Conservation (phyloP, 2,888 invertebrate genomes). For the Ennomos erosarius region DNA sequence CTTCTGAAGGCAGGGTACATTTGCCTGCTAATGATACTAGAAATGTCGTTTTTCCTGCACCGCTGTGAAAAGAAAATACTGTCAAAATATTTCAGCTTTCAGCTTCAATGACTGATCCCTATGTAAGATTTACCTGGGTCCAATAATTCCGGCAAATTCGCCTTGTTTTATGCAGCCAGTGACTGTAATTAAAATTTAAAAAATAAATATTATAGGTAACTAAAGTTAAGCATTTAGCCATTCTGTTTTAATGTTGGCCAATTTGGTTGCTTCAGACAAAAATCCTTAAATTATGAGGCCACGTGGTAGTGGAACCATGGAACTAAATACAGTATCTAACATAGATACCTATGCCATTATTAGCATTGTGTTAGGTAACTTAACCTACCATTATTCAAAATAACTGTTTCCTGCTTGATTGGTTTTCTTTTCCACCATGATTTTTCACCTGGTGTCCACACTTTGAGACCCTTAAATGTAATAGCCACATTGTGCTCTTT, state of each 20-base stretch:
- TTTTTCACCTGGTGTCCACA: constrained; percentile 72
- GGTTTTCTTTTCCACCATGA: constrained; percentile 67
- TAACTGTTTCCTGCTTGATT: constrained; percentile 54
- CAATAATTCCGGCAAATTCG: constrained; percentile 74
- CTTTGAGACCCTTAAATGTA: constrained; percentile 58
- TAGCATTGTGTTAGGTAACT: too few species aligned
- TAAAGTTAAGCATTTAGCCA: too few species aligned
- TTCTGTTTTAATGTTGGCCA: too few species aligned
- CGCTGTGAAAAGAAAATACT: constrained; percentile 59
- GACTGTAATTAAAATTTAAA: constrained; percentile 50
- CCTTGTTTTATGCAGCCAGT: constrained; percentile 65
- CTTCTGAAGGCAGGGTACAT: constrained; percentile 71
- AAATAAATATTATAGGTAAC: neutral
- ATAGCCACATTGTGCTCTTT: constrained; percentile 48
- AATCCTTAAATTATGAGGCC: too few species aligned
- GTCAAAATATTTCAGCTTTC: too few species aligned
- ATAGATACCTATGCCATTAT: too few species aligned
- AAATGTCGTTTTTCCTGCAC: constrained; percentile 86
- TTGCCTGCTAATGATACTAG: constrained; percentile 82
- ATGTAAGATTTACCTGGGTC: constrained; percentile 66
- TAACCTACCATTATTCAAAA: constrained; percentile 69
- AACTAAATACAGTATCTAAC: too few species aligned
- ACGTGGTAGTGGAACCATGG: too few species aligned
- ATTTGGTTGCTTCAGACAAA: too few species aligned
- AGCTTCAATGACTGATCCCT: too few species aligned